A percentile compares a stretch with the other conserved stretches of the same genome.
Conservation (phyloP, 2,888 invertebrate genomes). For the Drosophila nr. perissopoda region DNA sequence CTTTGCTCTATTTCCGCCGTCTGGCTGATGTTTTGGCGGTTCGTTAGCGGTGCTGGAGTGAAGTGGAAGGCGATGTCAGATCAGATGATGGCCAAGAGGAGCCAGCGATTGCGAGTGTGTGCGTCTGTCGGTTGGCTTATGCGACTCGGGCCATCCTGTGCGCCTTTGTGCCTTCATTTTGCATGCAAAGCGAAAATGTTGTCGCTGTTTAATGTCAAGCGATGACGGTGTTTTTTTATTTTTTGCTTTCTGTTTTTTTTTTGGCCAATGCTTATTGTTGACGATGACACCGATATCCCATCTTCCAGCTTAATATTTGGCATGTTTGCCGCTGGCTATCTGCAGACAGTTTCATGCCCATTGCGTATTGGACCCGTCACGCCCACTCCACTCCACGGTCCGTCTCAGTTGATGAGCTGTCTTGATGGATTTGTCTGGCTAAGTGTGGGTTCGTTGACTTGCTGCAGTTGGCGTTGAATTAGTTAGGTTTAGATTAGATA, state of each 20-base stretch:
- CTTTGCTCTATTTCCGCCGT: slow-evolving; percentile 81
- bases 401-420: slow-evolving; percentile 50
- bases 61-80: slow-evolving; percentile 45
- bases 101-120: slow-evolving; percentile 42
- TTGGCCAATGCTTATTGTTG: slow-evolving; percentile 38
- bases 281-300: slow-evolving; percentile 35
- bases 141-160: slow-evolving; percentile 64
- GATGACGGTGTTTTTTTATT: slow-evolving; percentile 45
- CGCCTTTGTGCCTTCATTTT: slow-evolving; percentile 71
- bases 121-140: slow-evolving; percentile 75
- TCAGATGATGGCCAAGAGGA: slow-evolving; percentile 50
- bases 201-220: slow-evolving; percentile 81
- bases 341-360: slow-evolving; percentile 73
- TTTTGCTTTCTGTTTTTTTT: background rate
- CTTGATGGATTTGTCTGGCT: slow-evolving; percentile 76
- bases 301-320: slow-evolving; percentile 39
- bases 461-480: slow-evolving; percentile 26
- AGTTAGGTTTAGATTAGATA: background rate
- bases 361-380: slow-evolving; percentile 44
- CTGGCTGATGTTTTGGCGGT: slow-evolving; percentile 75
- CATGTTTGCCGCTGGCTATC: slow-evolving; percentile 52
- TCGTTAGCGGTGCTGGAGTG: slow-evolving; percentile 54
- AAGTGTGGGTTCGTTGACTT: slow-evolving; percentile 65
- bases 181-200: slow-evolving; percentile 77
- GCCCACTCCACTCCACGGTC: slow-evolving; percentile 7